Percentiles rank a stretch among this genome's conserved stretches.
Conservation (phyloP, 1,140 invertebrate genomes). For the Oryctes rhinoceros region DNA sequence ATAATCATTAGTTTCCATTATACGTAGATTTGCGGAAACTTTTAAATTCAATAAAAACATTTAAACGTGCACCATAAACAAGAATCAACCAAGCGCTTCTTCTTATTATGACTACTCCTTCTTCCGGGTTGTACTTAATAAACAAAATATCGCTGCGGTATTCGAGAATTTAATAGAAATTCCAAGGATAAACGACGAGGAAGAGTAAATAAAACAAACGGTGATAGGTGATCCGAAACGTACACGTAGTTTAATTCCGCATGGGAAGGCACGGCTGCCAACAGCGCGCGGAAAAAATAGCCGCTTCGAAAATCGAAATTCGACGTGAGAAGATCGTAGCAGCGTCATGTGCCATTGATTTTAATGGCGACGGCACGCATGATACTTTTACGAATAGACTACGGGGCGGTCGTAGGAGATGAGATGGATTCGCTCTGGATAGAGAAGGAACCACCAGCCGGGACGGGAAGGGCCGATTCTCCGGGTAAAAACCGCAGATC, state of each 20-base stretch:
- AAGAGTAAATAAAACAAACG: background rate
- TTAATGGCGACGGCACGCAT: slow-evolving; percentile 20
- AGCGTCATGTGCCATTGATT: slow-evolving; percentile 6
- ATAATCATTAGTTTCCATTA: no score
- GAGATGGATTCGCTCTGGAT: background rate
- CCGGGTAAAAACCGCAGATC: slow-evolving; percentile 9
- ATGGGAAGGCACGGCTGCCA: background rate
- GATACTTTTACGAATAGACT: slow-evolving; percentile 5
- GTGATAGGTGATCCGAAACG: background rate
- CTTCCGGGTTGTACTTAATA: no score
- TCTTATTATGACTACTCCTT: no score
- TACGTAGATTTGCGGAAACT: no score
- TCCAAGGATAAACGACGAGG: background rate
- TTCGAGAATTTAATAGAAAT: no score
- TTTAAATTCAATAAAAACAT: no score
- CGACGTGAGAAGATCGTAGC: slow-evolving; percentile 17
- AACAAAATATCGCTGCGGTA: no score
- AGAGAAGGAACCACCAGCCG: background rate
- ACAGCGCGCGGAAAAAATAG: background rate
- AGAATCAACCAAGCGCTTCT: no score
- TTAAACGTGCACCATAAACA: no score
- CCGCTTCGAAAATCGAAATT: slow-evolving; percentile 17
- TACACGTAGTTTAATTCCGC: slow-evolving; percentile 14
- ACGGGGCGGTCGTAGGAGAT: background rate
- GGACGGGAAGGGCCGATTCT: background rate